phyloP scores from a whole-genome alignment of 2,797 vertebrate genomes.

The Spinibarbus caldwelli region DNA sequence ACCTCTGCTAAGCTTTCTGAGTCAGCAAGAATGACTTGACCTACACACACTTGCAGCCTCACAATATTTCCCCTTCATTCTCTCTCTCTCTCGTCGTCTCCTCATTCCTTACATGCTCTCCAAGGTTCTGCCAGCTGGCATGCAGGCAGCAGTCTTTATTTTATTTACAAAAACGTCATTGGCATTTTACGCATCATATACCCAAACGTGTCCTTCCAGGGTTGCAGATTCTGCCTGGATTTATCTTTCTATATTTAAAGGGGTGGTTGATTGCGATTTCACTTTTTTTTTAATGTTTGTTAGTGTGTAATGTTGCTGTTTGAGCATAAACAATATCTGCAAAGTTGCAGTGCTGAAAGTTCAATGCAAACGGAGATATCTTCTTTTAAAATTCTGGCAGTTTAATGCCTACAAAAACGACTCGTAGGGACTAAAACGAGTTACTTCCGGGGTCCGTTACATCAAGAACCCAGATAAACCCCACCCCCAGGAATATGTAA shows the following conservation, averaged over 20 bases:
- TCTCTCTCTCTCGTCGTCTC: slow-evolving; percentile 13
- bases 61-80: not conserved
- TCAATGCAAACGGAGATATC: too few relatives aligned
- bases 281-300: too few relatives aligned
- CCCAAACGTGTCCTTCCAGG: slow-evolving; percentile 16
- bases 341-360: too few relatives aligned
- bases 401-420: too few relatives aligned
- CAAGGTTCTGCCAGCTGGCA: slow-evolving; percentile 41
- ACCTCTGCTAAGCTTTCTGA: slow-evolving; percentile 59
- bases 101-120: slow-evolving; percentile 4
- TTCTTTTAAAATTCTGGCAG: too few relatives aligned
- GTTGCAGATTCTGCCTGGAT: slow-evolving; percentile 11
- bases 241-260: not conserved
- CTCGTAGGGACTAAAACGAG: too few relatives aligned
- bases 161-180: slow-evolving; percentile 46
- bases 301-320: too few relatives aligned
- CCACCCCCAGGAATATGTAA: too few relatives aligned
- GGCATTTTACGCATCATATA: slow-evolving; percentile 36
- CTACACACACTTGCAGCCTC: slow-evolving; percentile 50
- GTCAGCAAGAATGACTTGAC: slow-evolving; percentile 58
- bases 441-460: too few relatives aligned
- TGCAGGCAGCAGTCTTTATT: slow-evolving; percentile 39
- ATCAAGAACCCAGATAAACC: too few relatives aligned
- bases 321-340: too few relatives aligned
- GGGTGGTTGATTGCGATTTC: too few relatives aligned